Evolutionary conservation across 2,113 vertebrate genomes (phyloP).

Genomic region (Alethe diademata): DNA sequence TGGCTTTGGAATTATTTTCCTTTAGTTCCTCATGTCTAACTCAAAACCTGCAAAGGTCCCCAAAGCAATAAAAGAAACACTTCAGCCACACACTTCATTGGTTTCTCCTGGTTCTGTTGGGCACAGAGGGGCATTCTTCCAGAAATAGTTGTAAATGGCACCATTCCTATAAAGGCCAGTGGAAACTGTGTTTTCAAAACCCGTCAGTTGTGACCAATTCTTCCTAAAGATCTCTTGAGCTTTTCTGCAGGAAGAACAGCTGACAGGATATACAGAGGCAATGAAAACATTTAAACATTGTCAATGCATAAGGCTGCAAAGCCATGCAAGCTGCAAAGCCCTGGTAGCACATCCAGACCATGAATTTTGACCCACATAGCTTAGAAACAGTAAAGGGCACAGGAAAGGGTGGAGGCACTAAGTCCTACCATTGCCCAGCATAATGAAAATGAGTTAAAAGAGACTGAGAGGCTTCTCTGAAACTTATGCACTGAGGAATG

Average conservation of each 20-base stretch:
- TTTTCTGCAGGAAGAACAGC: background rate
- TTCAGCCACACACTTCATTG: background rate
- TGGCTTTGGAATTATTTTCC: background rate
- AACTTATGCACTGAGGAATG: background rate
- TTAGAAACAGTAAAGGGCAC: background rate
- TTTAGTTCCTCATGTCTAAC: background rate
- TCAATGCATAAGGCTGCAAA: background rate
- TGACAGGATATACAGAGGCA: background rate
- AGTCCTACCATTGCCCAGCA: background rate
- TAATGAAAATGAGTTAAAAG: background rate
- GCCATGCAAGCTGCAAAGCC: background rate
- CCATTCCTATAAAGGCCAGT: background rate
- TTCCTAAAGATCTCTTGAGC: background rate
- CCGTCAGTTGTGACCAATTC: background rate
- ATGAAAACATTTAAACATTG: background rate
- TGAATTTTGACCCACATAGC: background rate
- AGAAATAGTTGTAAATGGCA: background rate
- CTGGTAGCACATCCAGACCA: accelerated
- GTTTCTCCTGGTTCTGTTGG: background rate
- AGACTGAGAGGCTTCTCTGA: background rate
- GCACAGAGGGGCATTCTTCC: background rate
- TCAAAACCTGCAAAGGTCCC: background rate
- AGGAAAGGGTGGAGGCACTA: background rate
- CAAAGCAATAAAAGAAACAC: background rate
- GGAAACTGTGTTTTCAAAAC: background rate